Base-by-base conservation (phyloP, 2,797 vertebrate genomes). In the Gadopsis marmoratus region DNA sequence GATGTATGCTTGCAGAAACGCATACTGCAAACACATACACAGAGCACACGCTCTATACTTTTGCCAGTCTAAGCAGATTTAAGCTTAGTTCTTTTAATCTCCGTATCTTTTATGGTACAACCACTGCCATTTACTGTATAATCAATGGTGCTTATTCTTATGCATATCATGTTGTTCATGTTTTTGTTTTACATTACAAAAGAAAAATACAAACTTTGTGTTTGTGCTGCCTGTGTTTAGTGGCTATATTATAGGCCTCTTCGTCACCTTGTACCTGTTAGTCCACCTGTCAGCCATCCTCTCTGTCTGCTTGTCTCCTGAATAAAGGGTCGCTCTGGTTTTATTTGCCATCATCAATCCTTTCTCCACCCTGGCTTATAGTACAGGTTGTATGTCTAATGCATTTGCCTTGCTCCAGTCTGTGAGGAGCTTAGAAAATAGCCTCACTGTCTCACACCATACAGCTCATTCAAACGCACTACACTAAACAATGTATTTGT, bases 341-440 rank as follows among this genome's bases (percentile, higher is more conserved):
- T 83, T 70, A 78, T 84, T 84, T 86, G 71, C 83, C 74, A 71
- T 81, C 56, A 80, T 90, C 78, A 87, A 84, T 88, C 73, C 77
- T 74, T 84, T 87, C 35, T 69, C 79, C 76, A 77, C 58, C 48
- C 74, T 47, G 72, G 77, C 78, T 81, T 80, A 78, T 62, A 79
- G 70, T 68, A 62, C 85, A 82, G 88, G 76, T 83, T 76, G 73
- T 84, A 82, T 79, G 85, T 79, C 82, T 81, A 85, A 91, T 83
- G 81, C 68, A 71, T 89, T 83, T 43, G 61, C 58, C 50, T 75
- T 75, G 78, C 78, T 79, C 74, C 66, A 67, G 53, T 67, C 39
- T 73, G n/a, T 54, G 70, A 83, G 67, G 54, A 84, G 60, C 41
- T 74, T 68, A 59, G 74, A 78, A 58, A 67, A 80, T 84, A 54